Conservation (phyloP, 2,797 vertebrate species). For the Phalloptychus januarius region DNA sequence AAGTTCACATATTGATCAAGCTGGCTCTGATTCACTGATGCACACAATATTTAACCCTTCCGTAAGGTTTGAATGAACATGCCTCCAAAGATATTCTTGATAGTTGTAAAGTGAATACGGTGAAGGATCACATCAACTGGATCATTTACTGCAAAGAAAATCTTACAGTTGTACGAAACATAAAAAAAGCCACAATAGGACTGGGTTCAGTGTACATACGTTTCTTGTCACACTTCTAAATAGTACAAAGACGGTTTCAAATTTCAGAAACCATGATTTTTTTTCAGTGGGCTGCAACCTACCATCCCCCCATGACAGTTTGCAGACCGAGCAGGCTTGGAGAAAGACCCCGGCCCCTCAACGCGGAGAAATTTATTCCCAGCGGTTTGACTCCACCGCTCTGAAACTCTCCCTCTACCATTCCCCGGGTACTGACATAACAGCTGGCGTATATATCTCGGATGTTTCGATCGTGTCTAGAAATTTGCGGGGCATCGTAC, state of each 20-base stretch:
- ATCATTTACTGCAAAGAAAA: conserved; percentile 20
- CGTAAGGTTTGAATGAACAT: background rate
- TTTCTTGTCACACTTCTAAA: conserved; percentile 63
- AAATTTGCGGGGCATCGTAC: conserved; percentile 19
- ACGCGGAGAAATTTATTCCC: conserved; percentile 52
- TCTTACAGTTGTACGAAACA: conserved; percentile 17
- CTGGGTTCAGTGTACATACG: conserved; percentile 38
- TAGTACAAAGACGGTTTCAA: conserved; percentile 76
- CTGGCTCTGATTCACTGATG: background rate
- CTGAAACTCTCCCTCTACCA: conserved; percentile 18
- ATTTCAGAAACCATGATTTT: conserved; percentile 80
- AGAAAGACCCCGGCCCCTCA: conserved; percentile 68
- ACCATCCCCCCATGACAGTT: conserved; percentile 76
- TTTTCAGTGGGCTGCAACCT: conserved; percentile 62
- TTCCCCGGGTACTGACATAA: background rate
- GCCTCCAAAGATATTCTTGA: conserved; percentile 17
- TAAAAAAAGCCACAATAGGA: conserved; percentile 21
- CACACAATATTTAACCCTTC: background rate
- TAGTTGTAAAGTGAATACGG: background rate
- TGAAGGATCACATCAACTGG: conserved; percentile 6
- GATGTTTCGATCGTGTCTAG: background rate
- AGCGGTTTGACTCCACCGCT: conserved; percentile 21
- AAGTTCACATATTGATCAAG: background rate
- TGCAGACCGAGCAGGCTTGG: conserved; percentile 71
- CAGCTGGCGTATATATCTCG: too few relatives aligned